phyloP scores from a whole-genome alignment of 2,888 invertebrate species.

The Dasypogon diadema region DNA sequence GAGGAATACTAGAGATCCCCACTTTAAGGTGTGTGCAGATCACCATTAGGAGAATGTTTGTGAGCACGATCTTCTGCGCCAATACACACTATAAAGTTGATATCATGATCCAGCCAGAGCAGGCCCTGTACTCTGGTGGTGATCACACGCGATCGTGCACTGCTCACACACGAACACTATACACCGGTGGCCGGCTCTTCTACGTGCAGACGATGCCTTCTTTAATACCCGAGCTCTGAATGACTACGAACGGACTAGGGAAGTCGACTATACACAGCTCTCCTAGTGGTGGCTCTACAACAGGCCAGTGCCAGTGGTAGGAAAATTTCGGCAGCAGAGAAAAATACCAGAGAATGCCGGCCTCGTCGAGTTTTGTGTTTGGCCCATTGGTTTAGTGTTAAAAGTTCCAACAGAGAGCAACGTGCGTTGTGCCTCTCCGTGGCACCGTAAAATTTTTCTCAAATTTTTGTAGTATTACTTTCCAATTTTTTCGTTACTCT shows the following conservation, averaged over 20 bases:
- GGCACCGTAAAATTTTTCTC: slow-evolving; percentile 57
- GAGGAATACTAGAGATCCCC: background rate
- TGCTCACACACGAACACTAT: background rate
- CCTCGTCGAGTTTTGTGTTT: slow-evolving; percentile 41
- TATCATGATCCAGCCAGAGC: slow-evolving; percentile 20
- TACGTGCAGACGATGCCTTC: background rate
- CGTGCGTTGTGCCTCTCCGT: slow-evolving; percentile 61
- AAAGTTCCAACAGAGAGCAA: slow-evolving; percentile 67
- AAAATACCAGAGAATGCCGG: slow-evolving; percentile 45
- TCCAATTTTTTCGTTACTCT: slow-evolving; percentile 38
- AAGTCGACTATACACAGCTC: background rate
- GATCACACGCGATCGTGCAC: slow-evolving; percentile 21
- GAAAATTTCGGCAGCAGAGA: slow-evolving; percentile 40
- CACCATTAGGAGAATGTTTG: slow-evolving; percentile 3
- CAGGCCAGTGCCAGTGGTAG: background rate
- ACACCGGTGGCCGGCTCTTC: background rate
- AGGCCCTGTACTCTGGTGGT: background rate
- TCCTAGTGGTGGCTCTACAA: slow-evolving; percentile 5
- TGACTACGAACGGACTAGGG: slow-evolving; percentile 5
- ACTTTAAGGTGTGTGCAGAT: background rate
- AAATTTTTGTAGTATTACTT: slow-evolving; percentile 44
- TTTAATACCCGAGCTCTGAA: slow-evolving; percentile 11
- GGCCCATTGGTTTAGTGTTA: slow-evolving; percentile 63
- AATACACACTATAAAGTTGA: slow-evolving; percentile 31
- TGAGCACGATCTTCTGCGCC: slow-evolving; percentile 16